phyloP scores from a whole-genome alignment of 2,797 vertebrate genomes.

The Phrynocephalus forsythii region DNA sequence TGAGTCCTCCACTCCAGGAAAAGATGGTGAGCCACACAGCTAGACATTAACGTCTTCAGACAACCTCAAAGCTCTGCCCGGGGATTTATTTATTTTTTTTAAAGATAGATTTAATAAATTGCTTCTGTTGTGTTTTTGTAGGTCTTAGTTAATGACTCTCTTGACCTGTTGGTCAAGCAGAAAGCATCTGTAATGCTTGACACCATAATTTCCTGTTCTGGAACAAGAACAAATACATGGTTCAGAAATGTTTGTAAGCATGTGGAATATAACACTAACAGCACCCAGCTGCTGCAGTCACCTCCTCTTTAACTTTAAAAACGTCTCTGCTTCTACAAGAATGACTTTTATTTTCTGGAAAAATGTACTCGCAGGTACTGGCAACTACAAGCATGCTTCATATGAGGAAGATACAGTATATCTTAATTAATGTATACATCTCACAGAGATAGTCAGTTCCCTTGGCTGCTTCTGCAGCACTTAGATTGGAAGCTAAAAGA shows the following conservation, averaged over 20 bases:
- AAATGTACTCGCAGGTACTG: background rate
- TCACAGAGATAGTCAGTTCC: conserved; percentile 41
- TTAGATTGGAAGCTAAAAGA: conserved; percentile 54
- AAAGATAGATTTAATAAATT: conserved; percentile 36
- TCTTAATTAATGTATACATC: conserved; percentile 49
- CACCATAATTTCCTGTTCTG: conserved; percentile 35
- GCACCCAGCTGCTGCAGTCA: conserved; percentile 25
- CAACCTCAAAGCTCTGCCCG: conserved; percentile 13
- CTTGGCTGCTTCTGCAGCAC: conserved; percentile 39
- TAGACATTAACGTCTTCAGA: background rate
- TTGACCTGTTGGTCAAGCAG: background rate
- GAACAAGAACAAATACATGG: conserved; percentile 41
- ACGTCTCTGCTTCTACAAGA: conserved; percentile 53
- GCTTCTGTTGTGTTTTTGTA: background rate
- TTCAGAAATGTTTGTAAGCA: conserved; percentile 33
- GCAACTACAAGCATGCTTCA: conserved; percentile 32
- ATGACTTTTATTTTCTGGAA: conserved; percentile 40
- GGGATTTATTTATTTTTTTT: conserved; percentile 28
- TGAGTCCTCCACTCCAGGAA: conserved; percentile 7
- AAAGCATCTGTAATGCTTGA: conserved; percentile 7
- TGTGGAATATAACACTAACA: conserved; percentile 46
- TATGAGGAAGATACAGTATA: conserved; percentile 3
- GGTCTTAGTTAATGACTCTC: background rate
- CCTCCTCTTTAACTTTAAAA: conserved; percentile 55
- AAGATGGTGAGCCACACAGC: background rate